These are phyloP conservation scores for Tipula helvola DNA, from an alignment of 2,888 invertebrate species.

Conservation along the genomic window DNA sequence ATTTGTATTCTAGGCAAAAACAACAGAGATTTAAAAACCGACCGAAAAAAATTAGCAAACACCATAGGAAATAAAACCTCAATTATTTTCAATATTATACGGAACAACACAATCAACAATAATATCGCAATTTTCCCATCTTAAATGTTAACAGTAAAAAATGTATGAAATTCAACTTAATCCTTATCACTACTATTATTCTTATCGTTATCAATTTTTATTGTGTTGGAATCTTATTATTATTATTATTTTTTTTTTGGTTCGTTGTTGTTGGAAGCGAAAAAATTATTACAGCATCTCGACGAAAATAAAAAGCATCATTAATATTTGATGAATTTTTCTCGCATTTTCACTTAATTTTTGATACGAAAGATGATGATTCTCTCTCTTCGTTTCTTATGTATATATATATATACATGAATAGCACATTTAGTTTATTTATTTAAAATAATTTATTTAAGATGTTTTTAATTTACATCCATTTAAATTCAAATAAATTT, in stretches of 20 bases:
- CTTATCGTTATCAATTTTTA: not conserved
- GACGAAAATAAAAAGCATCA: not conserved
- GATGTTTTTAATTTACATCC: not conserved
- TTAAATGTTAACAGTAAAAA: not conserved
- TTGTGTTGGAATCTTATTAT: not conserved
- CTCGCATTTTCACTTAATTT: not conserved
- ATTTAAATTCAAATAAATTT: not conserved
- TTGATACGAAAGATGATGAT: not conserved
- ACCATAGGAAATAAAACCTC: not conserved
- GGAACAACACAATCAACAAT: not conserved
- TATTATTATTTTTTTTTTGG: too few species aligned
- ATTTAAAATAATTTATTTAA: not conserved
- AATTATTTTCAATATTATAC: not conserved
- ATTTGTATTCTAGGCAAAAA: too few species aligned
- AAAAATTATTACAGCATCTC: not conserved
- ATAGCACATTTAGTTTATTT: not conserved
- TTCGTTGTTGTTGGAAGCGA: not conserved
- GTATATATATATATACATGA: not conserved
- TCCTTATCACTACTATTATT: not conserved
- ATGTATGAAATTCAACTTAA: not conserved
- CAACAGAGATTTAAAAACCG: too few species aligned
- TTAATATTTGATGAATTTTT: not conserved
- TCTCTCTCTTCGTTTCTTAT: not conserved
- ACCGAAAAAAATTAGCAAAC: not conserved
- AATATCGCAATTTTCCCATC: not conserved